Conservation (phyloP, 2,113 vertebrate genomes). For the Meles meles region DNA sequence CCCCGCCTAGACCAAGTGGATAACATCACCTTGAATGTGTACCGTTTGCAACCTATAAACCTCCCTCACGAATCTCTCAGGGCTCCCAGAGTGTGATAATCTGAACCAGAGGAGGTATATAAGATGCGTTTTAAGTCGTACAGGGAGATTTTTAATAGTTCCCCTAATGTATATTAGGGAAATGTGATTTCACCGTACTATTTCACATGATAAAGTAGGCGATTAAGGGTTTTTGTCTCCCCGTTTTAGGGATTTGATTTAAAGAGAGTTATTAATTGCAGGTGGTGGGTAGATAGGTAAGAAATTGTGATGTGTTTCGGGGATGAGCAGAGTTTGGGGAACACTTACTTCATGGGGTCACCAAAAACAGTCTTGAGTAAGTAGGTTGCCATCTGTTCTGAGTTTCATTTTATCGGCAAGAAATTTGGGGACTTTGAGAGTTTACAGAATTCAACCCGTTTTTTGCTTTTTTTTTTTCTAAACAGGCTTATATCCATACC, state of each 20-base stretch:
- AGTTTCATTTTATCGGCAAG: background rate
- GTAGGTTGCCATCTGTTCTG: background rate
- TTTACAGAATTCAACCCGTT: background rate
- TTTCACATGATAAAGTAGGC: background rate
- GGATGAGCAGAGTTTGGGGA: background rate
- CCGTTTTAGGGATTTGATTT: background rate
- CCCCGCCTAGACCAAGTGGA: background rate
- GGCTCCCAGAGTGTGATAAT: background rate
- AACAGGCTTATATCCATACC: background rate
- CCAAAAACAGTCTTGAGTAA: background rate
- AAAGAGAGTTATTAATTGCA: conserved; percentile 36
- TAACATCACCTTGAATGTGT: background rate
- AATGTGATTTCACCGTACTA: conserved; percentile 13
- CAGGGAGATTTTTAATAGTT: background rate
- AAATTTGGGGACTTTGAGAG: background rate
- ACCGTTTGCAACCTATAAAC: background rate
- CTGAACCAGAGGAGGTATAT: background rate
- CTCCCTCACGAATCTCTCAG: background rate
- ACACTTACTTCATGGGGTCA: background rate
- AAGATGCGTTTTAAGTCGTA: background rate
- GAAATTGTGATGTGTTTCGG: background rate
- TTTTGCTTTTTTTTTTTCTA: background rate
- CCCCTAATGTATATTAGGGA: background rate
- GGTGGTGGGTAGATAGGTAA: background rate
- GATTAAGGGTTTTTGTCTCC: background rate